These are phyloP conservation scores for Rhodeus uyekii DNA, from an alignment of 2,797 vertebrate genomes.

Conservation along the genomic window DNA sequence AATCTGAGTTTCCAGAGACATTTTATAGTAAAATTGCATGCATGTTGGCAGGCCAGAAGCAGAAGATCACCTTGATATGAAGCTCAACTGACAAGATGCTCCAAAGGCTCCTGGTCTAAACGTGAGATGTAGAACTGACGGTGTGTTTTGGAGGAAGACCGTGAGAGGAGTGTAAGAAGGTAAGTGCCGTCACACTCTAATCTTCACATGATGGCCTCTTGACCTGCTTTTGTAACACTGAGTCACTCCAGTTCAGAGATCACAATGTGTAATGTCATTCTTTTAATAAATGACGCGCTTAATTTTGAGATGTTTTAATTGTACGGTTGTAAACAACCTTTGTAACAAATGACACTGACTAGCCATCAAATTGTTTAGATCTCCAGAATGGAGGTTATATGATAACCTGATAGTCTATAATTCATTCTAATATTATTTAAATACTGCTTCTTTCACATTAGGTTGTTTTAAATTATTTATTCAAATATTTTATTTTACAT, in stretches of 20 bases:
- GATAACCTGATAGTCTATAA: neutral
- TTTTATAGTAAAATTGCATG: conserved; percentile 45
- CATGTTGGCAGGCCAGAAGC: conserved; percentile 37
- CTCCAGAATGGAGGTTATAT: neutral
- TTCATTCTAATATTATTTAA: neutral
- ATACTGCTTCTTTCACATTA: neutral
- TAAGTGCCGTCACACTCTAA: conserved; percentile 20
- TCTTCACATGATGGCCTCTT: conserved; percentile 15
- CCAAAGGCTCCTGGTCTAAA: neutral
- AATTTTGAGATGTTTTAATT: neutral
- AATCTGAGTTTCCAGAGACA: conserved; percentile 37
- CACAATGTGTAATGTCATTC: neutral
- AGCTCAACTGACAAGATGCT: neutral
- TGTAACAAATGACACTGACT: neutral
- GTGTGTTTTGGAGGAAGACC: neutral
- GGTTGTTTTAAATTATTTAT: neutral
- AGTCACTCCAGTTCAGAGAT: conserved; percentile 13
- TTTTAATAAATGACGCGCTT: neutral
- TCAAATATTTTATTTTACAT: neutral
- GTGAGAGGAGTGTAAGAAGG: conserved; percentile 2
- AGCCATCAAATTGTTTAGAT: neutral
- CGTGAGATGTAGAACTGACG: neutral
- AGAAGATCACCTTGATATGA: neutral
- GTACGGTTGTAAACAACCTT: neutral
- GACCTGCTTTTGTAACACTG: neutral